Base-by-base conservation (phyloP, 2,888 invertebrate genomes). In the Agapetus fuscipes region DNA sequence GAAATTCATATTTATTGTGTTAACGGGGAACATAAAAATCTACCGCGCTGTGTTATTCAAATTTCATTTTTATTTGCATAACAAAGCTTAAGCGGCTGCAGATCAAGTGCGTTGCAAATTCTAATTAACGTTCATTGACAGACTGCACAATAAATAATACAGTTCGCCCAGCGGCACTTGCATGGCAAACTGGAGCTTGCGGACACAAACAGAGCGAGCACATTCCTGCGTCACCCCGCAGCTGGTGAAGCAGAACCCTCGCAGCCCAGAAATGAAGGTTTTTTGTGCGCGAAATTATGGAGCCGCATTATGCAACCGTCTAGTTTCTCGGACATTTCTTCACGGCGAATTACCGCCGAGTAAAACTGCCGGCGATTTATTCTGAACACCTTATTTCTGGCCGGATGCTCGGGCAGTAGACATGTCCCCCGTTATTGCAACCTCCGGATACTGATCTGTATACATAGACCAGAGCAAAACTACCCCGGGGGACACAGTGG, bases 251-350 rank as follows among this genome's bases (percentile, higher is more conserved):
- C 47, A 41, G 36, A 33, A 41, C 28, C 39, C 39, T 44, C 42
- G 41, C 41, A 44, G 41, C 30, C 41, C 32, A 40, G 36, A 37
- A 46, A 43, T 36, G 39, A 26, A 15, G 15, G 28, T 35, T 44
- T 46, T 41, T 43, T 46, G 29, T 38, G 33, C 35, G 38, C 39
- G 17, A 41, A 43, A 41, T 44, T 35, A 40, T 41, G 32, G 33
- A 33, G 41, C 35, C 39, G 39, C 33, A 40, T 48, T 45, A 39
- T 48, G 45, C 45, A 48, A 45, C 32, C 12, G 9, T 28, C 32
- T 35, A 39, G 40, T 48, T 43, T 45, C 42, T 39, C 37, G 42
- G 36, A 37, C 40, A 42, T 43, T 45, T 48, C 47, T 48, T 38
- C 48, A 43, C 30, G 41, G 48, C 43, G 24, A 37, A 43, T 38